A percentile compares a stretch with the other conserved stretches of the same genome.
phyloP scores from a whole-genome alignment of 2,797 vertebrate species.

The Lates japonicus region DNA sequence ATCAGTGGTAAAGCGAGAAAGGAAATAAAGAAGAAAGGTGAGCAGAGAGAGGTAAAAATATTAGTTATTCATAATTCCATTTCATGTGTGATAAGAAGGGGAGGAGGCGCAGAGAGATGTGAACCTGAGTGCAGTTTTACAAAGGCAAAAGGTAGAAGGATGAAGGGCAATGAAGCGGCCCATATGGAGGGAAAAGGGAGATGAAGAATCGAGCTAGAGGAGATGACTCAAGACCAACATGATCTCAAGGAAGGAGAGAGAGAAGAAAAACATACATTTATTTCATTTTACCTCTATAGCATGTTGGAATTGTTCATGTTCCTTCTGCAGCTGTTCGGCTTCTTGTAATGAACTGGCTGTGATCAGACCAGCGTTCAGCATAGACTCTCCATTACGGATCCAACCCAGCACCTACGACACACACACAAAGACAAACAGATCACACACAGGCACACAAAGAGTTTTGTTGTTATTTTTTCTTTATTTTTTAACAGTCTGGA shows the following conservation, averaged over 20 bases:
- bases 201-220: not conserved
- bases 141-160: constrained; percentile 42
- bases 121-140: constrained; percentile 26
- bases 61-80: constrained; percentile 64
- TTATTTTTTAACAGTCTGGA: not conserved
- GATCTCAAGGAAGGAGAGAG: not conserved
- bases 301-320: constrained; percentile 98
- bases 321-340: constrained; percentile 97
- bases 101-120: constrained; percentile 1
- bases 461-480: not conserved
- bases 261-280: not conserved
- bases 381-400: constrained; percentile 99
- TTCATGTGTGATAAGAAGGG: constrained; percentile 53
- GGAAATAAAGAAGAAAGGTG: constrained; percentile 35
- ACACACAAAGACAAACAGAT: constrained; percentile 28
- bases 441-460: constrained; percentile 5
- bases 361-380: constrained; percentile 98
- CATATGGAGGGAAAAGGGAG: not conserved
- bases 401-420: constrained; percentile 94
- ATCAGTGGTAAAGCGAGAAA: constrained; percentile 45
- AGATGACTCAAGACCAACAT: not conserved
- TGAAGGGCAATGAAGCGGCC: constrained; percentile 9
- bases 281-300: constrained; percentile 92
- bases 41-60: constrained; percentile 22
- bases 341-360: constrained; percentile 98